Evolutionary conservation across 2,113 vertebrate species (phyloP).

Genomic region (Ariopsis seemanni): DNA sequence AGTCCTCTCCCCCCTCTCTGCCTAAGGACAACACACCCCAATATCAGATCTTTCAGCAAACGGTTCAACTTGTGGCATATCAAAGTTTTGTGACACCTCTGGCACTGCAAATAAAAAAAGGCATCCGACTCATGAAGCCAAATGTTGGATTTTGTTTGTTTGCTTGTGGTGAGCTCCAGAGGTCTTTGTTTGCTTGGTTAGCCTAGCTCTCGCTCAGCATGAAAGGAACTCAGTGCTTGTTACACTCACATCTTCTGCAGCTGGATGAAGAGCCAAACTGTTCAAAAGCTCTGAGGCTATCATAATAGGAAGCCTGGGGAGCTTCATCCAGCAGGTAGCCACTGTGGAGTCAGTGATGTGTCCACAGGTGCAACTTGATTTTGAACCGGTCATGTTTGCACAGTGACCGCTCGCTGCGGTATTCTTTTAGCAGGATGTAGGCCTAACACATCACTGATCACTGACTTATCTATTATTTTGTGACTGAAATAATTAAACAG

Average conservation of each 20-base stretch:
- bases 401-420: slow-evolving; percentile 19
- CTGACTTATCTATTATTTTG: slow-evolving; percentile 36
- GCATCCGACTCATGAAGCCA: not conserved
- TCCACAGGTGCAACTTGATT: slow-evolving; percentile 63
- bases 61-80: not conserved
- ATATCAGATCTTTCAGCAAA: slow-evolving; percentile 21
- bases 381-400: slow-evolving; percentile 45
- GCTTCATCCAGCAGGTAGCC: slow-evolving; percentile 37
- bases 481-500: slow-evolving; percentile 9
- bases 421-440: slow-evolving; percentile 45
- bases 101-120: slow-evolving; percentile 5
- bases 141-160: slow-evolving; percentile 33
- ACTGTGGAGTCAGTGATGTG: slow-evolving; percentile 50
- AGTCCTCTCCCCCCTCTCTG: slow-evolving; percentile 3
- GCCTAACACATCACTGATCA: slow-evolving; percentile 22
- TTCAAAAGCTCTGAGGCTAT: not conserved
- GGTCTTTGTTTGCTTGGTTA: slow-evolving; percentile 40
- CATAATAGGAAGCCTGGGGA: slow-evolving; percentile 18
- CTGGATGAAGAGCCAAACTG: slow-evolving; percentile 12
- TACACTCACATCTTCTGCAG: slow-evolving; percentile 14
- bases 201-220: not conserved
- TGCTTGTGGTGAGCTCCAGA: slow-evolving; percentile 18
- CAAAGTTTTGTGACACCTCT: slow-evolving; percentile 14
- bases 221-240: slow-evolving; percentile 2
- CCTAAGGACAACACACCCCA: slow-evolving; percentile 2